Percentiles rank a stretch among this genome's conserved stretches.
phyloP scores from a whole-genome alignment of 2,888 invertebrate species.

The Lycocerus yunnanus region DNA sequence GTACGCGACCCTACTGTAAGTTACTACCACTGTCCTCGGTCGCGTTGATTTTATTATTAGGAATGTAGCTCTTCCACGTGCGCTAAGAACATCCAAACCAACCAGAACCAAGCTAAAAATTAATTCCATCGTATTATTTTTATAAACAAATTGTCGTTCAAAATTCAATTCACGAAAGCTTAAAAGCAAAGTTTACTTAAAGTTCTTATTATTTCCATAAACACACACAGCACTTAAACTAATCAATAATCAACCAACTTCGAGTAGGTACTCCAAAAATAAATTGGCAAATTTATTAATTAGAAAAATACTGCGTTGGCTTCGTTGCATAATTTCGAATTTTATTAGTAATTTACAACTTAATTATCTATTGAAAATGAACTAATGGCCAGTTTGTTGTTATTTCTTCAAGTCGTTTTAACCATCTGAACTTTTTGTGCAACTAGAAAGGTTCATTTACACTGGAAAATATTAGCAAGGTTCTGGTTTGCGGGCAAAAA shows the following conservation, averaged over 20 bases:
- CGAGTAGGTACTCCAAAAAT: neutral
- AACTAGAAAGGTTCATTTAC: neutral
- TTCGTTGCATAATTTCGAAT: neutral
- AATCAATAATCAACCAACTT: neutral
- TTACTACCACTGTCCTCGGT: neutral
- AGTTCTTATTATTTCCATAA: neutral
- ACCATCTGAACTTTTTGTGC: neutral
- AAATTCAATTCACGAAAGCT: neutral
- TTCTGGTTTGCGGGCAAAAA: neutral
- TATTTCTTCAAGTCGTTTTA: neutral
- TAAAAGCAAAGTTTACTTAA: neutral
- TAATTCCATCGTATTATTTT: neutral
- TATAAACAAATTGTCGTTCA: neutral
- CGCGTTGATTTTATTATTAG: neutral
- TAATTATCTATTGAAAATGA: too few relatives aligned
- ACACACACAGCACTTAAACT: neutral
- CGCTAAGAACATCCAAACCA: neutral
- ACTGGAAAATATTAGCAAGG: neutral
- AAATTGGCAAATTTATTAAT: neutral
- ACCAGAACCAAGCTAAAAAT: too few relatives aligned
- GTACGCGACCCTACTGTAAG: neutral
- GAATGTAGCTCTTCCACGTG: neutral
- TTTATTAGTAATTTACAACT: too few relatives aligned
- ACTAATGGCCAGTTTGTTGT: neutral
- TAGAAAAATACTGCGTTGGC: neutral